Percentiles rank a stretch among this genome's conserved stretches.
Conservation (phyloP, 2,797 vertebrate species). For the Sphaeramia orbicularis region DNA sequence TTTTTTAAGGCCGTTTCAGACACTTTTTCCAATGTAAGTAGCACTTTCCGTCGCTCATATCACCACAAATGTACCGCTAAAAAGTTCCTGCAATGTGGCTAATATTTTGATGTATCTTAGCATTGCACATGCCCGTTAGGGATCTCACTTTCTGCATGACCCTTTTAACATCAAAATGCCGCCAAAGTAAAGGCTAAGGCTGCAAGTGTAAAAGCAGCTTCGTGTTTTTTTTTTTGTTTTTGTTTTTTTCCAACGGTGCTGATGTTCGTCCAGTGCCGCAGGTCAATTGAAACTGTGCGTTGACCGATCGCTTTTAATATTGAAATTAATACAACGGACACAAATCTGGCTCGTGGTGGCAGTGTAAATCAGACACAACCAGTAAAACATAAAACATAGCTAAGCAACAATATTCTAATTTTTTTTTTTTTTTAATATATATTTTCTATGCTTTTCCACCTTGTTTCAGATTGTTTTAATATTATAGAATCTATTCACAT, state of each 20-base stretch:
- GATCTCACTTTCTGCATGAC: slow-evolving; percentile 18
- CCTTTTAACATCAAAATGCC: slow-evolving; percentile 7
- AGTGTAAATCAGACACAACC: slow-evolving; percentile 61
- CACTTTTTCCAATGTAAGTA: slow-evolving; percentile 32
- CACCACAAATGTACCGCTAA: slow-evolving; percentile 22
- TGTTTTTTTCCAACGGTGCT: slow-evolving; percentile 35
- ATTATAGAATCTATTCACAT: slow-evolving; percentile 68
- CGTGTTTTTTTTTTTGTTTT: no score
- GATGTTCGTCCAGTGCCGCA: slow-evolving; percentile 31
- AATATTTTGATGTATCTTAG: slow-evolving; percentile 22
- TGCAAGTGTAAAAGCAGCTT: slow-evolving; percentile 44
- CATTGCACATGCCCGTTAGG: slow-evolving; percentile 45
- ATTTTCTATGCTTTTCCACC: slow-evolving; percentile 61
- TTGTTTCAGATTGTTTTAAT: slow-evolving; percentile 66
- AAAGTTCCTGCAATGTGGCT: slow-evolving; percentile 14
- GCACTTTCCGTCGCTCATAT: slow-evolving; percentile 51
- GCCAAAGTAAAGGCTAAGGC: slow-evolving; percentile 32
- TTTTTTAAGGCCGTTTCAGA: slow-evolving; percentile 55
- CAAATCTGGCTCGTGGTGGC: slow-evolving; percentile 54
- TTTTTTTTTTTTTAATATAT: slow-evolving; percentile 1
- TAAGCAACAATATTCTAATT: slow-evolving; percentile 55
- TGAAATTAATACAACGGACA: slow-evolving; percentile 21
- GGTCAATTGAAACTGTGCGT: slow-evolving; percentile 28
- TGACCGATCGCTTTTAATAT: slow-evolving; percentile 31
- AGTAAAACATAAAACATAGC: slow-evolving; percentile 39